Conservation (phyloP, 1,140 invertebrate species). For the Magallana angulata region DNA sequence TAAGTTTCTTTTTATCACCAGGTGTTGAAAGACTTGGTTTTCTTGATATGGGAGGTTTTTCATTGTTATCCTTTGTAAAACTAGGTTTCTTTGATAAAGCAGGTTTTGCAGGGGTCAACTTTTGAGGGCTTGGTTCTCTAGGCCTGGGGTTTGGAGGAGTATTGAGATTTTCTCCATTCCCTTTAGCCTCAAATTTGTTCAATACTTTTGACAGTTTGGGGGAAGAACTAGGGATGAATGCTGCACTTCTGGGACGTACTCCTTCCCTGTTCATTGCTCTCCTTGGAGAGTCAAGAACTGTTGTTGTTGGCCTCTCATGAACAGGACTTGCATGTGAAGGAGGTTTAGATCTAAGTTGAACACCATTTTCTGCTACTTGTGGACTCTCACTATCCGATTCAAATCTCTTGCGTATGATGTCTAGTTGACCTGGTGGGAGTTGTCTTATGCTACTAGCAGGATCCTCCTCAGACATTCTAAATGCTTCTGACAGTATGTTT, state of each 20-base stretch:
- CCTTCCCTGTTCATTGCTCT: conserved; percentile 22
- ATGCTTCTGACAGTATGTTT: background rate
- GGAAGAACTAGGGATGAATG: conserved; percentile 7
- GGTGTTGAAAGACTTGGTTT: conserved; percentile 28
- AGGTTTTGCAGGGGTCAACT: conserved; percentile 28
- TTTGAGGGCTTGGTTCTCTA: conserved; percentile 37
- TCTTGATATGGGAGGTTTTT: conserved; percentile 24
- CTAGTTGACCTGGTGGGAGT: conserved; percentile 58
- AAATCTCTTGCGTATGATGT: conserved; percentile 59
- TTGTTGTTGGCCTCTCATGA: background rate
- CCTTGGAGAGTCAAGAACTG: background rate
- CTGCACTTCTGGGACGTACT: conserved; percentile 37
- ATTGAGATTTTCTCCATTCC: background rate
- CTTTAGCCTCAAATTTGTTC: conserved; percentile 33
- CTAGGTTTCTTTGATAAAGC: conserved; percentile 22
- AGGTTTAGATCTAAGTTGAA: background rate
- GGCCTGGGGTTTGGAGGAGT: background rate
- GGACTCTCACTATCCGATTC: conserved; percentile 34
- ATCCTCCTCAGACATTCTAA: conserved; percentile 18
- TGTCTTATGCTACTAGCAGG: conserved; percentile 56
- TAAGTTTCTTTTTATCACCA: conserved; percentile 1
- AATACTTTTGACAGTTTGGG: background rate
- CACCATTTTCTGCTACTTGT: conserved; percentile 6
- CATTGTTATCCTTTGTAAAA: conserved; percentile 28
- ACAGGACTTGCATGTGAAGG: background rate